Conservation (phyloP, 2,113 vertebrate genomes). For the Macheiramphus alcinus region DNA sequence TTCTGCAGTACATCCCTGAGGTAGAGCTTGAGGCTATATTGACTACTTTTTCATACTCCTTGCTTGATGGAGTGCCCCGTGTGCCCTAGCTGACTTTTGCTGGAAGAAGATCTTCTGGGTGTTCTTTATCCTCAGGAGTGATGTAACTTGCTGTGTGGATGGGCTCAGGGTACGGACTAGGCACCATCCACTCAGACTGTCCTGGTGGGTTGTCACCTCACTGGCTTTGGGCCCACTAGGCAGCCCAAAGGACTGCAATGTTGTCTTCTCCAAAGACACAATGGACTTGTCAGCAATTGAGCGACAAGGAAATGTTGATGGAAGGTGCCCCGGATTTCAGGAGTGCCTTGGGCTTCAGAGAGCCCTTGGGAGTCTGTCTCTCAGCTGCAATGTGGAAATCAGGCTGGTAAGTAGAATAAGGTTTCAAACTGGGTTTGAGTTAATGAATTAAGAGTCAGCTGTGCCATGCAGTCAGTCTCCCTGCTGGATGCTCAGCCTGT, state of each 20-base stretch:
- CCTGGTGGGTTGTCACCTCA: not conserved
- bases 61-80: not conserved
- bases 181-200: not conserved
- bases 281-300: fast-evolving
- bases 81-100: not conserved
- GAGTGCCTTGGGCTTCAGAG: not conserved
- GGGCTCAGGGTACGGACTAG: not conserved
- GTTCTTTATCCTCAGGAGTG: not conserved
- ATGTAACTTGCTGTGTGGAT: not conserved
- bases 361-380: not conserved
- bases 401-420: not conserved
- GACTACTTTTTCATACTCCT: not conserved
- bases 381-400: not conserved
- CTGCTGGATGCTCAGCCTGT: not conserved
- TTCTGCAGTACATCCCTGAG: too few relatives aligned
- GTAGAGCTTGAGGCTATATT: not conserved
- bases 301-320: not conserved
- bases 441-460: not conserved
- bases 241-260: not conserved
- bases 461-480: not conserved
- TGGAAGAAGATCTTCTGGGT: not conserved
- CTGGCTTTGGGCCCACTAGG: not conserved
- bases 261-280: not conserved
- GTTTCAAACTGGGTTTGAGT: not conserved
- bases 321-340: not conserved